These are phyloP conservation scores for Helicoverpa armigera DNA, from an alignment of 1,140 invertebrate species.

Conservation along the genomic window DNA sequence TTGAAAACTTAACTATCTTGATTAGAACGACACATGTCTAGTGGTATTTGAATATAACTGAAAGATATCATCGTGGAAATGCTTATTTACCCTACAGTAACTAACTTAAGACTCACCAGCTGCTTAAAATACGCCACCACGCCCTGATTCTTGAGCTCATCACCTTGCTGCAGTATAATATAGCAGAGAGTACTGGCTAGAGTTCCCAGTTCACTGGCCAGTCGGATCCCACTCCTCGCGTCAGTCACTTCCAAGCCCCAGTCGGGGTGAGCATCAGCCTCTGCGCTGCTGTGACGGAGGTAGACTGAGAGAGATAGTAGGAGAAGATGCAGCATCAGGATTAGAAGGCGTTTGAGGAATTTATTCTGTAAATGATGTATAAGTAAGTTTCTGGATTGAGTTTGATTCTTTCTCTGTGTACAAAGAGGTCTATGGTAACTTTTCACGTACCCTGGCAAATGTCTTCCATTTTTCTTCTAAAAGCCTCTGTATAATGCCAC, in stretches of 20 bases:
- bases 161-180: slow-evolving; percentile 96
- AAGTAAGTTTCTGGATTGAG: background rate
- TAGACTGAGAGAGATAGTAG: slow-evolving; percentile 96
- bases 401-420: too few species aligned
- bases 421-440: too few species aligned
- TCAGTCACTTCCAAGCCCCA: slow-evolving; percentile 77
- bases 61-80: background rate
- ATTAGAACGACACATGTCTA: too few species aligned
- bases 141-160: slow-evolving; percentile 98
- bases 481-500: slow-evolving; percentile 98
- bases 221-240: slow-evolving; percentile 87
- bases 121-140: slow-evolving; percentile 96
- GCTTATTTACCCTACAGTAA: background rate
- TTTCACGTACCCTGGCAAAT: slow-evolving; percentile 93
- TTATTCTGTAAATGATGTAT: slow-evolving; percentile 89
- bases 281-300: slow-evolving; percentile 90
- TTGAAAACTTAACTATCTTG: too few species aligned
- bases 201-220: slow-evolving; percentile 94
- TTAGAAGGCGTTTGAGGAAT: slow-evolving; percentile 96
- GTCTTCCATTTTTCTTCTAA: slow-evolving; percentile 99
- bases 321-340: slow-evolving; percentile 95
- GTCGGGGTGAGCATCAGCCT: slow-evolving; percentile 77
- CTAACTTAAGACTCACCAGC: slow-evolving; percentile 89
- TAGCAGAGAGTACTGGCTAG: slow-evolving; percentile 95
- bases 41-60: too few species aligned